Percentiles rank a stretch among this genome's conserved stretches.
Conservation (phyloP, 2,797 vertebrate species). For the Chelon auratus region DNA sequence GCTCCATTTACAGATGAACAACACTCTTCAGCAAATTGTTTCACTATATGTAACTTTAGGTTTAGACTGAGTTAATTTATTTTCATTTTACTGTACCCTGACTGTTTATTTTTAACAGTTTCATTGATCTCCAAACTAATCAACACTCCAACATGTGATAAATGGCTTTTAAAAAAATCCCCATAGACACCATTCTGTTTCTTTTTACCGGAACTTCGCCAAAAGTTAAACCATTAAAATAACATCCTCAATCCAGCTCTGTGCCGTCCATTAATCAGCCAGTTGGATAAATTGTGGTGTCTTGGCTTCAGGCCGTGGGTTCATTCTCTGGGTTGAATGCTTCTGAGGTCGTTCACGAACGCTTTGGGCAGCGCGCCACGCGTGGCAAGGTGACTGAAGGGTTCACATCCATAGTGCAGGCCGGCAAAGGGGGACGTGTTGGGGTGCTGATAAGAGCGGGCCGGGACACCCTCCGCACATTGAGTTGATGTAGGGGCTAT, state of each 20-base stretch:
- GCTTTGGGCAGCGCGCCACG: constrained; percentile 44
- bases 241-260: not conserved
- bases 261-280: constrained; percentile 12
- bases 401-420: constrained; percentile 41
- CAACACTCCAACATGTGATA: not conserved
- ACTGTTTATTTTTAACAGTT: not conserved
- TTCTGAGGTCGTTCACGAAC: constrained; percentile 23
- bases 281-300: constrained; percentile 19
- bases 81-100: not conserved
- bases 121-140: not conserved
- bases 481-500: constrained; percentile 56
- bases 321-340: constrained; percentile 21
- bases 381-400: constrained; percentile 34
- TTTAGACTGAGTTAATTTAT: not conserved
- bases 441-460: constrained; percentile 69
- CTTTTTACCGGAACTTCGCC: too few species aligned
- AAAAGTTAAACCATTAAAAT: not conserved
- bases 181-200: not conserved
- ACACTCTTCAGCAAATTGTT: not conserved
- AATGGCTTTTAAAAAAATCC: not conserved
- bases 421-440: constrained; percentile 61
- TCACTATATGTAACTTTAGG: not conserved
- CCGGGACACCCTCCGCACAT: constrained; percentile 52
- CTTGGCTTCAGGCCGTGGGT: constrained; percentile 7
- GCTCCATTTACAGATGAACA: not conserved